Evolutionary conservation across 1,140 invertebrate genomes (phyloP).

Genomic region (Antheraea pernyi): DNA sequence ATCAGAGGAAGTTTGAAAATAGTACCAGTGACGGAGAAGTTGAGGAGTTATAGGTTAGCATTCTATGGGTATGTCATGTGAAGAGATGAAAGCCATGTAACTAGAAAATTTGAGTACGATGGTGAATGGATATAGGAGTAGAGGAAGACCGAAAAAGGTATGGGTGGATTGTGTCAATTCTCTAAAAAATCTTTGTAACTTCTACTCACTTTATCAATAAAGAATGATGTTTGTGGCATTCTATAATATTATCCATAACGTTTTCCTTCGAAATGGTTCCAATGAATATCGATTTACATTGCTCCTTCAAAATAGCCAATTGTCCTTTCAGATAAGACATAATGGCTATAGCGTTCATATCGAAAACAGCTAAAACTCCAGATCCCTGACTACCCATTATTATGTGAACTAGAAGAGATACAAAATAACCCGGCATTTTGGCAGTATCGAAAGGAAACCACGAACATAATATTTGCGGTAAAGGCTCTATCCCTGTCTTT

Average conservation of each 20-base stretch:
- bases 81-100: too few relatives aligned
- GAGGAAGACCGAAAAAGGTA: too few relatives aligned
- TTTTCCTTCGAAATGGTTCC: constrained; percentile 18
- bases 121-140: too few relatives aligned
- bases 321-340: constrained; percentile 36
- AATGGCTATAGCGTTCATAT: constrained; percentile 43
- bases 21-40: too few relatives aligned
- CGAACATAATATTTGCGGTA: constrained; percentile 51
- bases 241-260: constrained; percentile 40
- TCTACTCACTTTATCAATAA: constrained; percentile 44
- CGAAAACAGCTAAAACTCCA: constrained; percentile 43
- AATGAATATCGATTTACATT: constrained; percentile 45
- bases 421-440: constrained; percentile 45
- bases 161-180: too few relatives aligned
- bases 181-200: too few relatives aligned
- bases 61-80: too few relatives aligned
- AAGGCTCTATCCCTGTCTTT: constrained; percentile 33
- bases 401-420: constrained; percentile 35
- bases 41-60: too few relatives aligned
- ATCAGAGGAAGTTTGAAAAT: too few relatives aligned
- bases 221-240: constrained; percentile 54
- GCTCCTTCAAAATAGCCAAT: constrained; percentile 38
- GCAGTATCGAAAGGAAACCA: constrained; percentile 59
- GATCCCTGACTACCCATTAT: constrained; percentile 38
- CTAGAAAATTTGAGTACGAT: too few relatives aligned